A percentile compares a stretch with the other conserved stretches of the same genome.
Evolutionary conservation across 2,888 invertebrate species (phyloP).

Genomic region (Ectemnius cavifrons): DNA sequence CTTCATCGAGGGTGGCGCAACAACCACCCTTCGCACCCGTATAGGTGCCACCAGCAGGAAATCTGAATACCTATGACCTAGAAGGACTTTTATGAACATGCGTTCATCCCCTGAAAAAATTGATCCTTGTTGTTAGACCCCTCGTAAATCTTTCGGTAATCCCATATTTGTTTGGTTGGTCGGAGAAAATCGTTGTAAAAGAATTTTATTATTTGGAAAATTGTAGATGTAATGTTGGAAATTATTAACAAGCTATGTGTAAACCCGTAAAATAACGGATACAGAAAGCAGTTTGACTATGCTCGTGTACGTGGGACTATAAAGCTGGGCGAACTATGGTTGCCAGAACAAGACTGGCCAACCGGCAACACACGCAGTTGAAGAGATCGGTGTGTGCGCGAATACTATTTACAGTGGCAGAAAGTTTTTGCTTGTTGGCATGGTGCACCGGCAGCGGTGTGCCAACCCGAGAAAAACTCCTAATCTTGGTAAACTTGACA

Average conservation of each 20-base stretch:
- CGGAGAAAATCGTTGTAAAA: neutral
- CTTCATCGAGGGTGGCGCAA: no score
- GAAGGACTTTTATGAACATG: constrained; percentile 57
- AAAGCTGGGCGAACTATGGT: neutral
- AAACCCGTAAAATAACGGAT: neutral
- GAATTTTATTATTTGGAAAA: neutral
- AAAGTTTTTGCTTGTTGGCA: constrained; percentile 3
- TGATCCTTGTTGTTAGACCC: neutral
- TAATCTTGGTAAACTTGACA: constrained; percentile 4
- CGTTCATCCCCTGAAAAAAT: neutral
- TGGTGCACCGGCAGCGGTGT: neutral
- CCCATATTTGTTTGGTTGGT: neutral
- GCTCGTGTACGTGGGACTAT: neutral
- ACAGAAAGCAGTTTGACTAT: neutral
- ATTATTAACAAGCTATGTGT: neutral
- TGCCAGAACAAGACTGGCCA: neutral
- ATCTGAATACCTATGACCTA: constrained; percentile 66
- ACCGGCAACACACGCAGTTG: neutral
- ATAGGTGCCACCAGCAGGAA: constrained; percentile 49
- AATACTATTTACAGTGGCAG: neutral
- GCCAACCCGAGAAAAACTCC: neutral
- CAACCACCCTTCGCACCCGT: no score
- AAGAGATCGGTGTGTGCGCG: neutral
- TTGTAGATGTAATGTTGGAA: neutral
- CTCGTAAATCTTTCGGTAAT: neutral